phyloP scores from a whole-genome alignment of 2,797 vertebrate genomes.

The Tolypeutes matacus region DNA sequence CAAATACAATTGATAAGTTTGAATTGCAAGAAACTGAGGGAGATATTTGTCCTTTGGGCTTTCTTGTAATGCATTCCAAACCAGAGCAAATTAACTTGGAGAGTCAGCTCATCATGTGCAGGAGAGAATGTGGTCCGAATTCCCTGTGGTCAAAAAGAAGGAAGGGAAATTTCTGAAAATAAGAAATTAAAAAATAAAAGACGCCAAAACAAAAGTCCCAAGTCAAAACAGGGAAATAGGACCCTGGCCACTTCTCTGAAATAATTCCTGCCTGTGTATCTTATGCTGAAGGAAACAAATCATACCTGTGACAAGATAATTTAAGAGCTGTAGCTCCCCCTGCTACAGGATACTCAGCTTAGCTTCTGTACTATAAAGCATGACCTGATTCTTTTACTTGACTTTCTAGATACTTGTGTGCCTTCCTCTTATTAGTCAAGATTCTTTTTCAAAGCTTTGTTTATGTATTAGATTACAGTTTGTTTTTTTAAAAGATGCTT shows the following conservation, averaged over 20 bases:
- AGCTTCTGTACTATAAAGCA: background rate
- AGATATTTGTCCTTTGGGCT: background rate
- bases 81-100: background rate
- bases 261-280: background rate
- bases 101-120: background rate
- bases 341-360: background rate
- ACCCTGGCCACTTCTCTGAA: fast-evolving
- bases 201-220: background rate
- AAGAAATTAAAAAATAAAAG: slow-evolving; percentile 11
- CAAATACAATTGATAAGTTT: background rate
- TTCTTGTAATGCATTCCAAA: background rate
- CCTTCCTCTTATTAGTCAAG: background rate
- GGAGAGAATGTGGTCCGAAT: background rate
- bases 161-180: background rate
- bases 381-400: background rate
- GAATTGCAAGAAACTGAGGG: background rate
- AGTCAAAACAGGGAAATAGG: background rate
- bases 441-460: slow-evolving; percentile 4
- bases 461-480: slow-evolving; percentile 20
- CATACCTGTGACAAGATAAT: background rate
- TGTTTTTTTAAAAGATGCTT: no score
- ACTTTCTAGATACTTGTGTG: slow-evolving; percentile 24
- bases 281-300: slow-evolving; percentile 24
- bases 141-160: background rate
- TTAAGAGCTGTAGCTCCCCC: background rate